Conservation (phyloP, 2,113 vertebrate species). For the Ancistrus triradiatus region DNA sequence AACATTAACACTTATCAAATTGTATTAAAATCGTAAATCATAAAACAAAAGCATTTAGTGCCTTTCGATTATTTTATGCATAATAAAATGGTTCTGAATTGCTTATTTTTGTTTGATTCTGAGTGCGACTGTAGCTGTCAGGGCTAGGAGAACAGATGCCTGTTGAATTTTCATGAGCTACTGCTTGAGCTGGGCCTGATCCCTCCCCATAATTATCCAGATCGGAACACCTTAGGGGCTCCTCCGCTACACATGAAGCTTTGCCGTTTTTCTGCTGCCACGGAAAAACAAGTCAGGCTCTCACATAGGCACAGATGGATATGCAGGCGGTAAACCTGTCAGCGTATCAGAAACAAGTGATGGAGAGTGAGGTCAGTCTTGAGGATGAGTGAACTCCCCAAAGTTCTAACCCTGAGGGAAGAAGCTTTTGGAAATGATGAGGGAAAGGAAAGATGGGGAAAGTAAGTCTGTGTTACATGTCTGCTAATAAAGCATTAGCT, state of each 20-base stretch:
- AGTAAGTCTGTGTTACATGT: slow-evolving; percentile 66
- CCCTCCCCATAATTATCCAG: slow-evolving; percentile 44
- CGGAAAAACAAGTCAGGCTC: neutral
- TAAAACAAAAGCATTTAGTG: neutral
- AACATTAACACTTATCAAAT: no score
- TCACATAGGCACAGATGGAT: neutral
- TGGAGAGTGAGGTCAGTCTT: slow-evolving; percentile 2
- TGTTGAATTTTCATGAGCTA: slow-evolving; percentile 55
- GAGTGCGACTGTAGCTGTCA: slow-evolving; percentile 12
- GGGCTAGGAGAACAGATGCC: slow-evolving; percentile 9
- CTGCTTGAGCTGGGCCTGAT: slow-evolving; percentile 27
- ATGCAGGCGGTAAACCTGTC: slow-evolving; percentile 10
- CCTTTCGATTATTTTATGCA: slow-evolving; percentile 21
- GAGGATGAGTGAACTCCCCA: slow-evolving; percentile 32
- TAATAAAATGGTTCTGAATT: slow-evolving; percentile 28
- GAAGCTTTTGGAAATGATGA: slow-evolving; percentile 36
- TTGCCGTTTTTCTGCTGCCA: slow-evolving; percentile 3
- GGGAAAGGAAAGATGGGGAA: slow-evolving; percentile 36
- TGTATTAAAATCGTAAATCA: no score
- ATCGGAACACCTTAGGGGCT: slow-evolving; percentile 32
- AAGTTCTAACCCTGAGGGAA: slow-evolving; percentile 62
- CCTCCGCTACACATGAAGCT: neutral
- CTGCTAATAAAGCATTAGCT: slow-evolving; percentile 67
- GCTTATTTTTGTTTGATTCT: slow-evolving; percentile 44
- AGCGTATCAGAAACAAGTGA: slow-evolving; percentile 26